Conservation (phyloP, 2,113 vertebrate genomes). For the Colaptes auratus region DNA sequence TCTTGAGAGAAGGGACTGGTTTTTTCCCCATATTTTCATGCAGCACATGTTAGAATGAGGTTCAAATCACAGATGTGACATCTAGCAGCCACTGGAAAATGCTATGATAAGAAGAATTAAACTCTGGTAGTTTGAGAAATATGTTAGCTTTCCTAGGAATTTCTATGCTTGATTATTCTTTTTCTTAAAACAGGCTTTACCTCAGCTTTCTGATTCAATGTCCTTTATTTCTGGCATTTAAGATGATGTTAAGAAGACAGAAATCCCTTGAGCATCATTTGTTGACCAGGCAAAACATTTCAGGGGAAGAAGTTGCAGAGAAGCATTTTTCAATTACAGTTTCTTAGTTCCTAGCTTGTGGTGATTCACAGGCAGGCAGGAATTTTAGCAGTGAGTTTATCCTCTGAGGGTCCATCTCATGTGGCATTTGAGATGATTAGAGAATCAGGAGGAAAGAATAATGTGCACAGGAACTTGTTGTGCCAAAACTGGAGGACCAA, state of each 20-base stretch:
- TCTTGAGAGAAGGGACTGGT: neutral
- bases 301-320: neutral
- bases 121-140: neutral
- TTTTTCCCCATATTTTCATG: neutral
- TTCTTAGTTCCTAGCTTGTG: neutral
- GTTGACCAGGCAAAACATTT: neutral
- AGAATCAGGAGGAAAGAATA: constrained; percentile 45
- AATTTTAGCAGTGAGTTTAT: constrained; percentile 10
- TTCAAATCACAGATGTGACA: neutral
- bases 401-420: constrained; percentile 17
- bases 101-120: neutral
- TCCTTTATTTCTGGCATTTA: neutral
- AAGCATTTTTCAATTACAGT: constrained; percentile 30
- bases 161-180: neutral
- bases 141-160: neutral
- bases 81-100: neutral
- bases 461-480: neutral
- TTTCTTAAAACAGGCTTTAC: neutral
- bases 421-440: constrained; percentile 50
- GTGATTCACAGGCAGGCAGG: constrained; percentile 2
- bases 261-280: constrained; percentile 18
- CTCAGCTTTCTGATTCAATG: neutral
- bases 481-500: constrained; percentile 5
- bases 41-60: neutral
- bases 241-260: neutral